Evolutionary conservation across 2,888 invertebrate genomes (phyloP).

Genomic region (Thereva unica): DNA sequence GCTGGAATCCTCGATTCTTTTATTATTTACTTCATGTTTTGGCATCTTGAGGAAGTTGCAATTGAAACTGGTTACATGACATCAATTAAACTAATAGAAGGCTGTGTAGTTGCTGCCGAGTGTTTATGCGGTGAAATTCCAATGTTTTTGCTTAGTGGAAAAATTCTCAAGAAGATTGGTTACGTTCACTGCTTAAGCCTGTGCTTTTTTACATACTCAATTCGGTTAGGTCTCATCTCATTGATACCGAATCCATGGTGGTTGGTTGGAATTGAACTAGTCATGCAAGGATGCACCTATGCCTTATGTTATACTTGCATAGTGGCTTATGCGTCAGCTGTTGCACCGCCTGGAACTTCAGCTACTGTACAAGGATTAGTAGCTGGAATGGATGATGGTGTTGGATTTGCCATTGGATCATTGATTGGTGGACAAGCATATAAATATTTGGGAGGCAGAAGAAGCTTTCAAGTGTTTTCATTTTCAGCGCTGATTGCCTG

Average conservation of each 20-base stretch:
- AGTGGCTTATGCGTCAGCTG: slow-evolving; percentile 70
- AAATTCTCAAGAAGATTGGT: slow-evolving; percentile 77
- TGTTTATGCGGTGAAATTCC: slow-evolving; percentile 78
- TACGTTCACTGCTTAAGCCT: slow-evolving; percentile 78
- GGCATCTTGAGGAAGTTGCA: slow-evolving; percentile 81
- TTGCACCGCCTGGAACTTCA: slow-evolving; percentile 73
- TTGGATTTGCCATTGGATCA: slow-evolving; percentile 78
- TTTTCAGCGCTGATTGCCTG: slow-evolving; percentile 53
- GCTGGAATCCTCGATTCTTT: slow-evolving; percentile 80
- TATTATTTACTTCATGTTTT: slow-evolving; percentile 80
- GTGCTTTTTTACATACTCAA: slow-evolving; percentile 74
- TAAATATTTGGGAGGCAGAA: slow-evolving; percentile 65
- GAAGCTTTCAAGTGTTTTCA: slow-evolving; percentile 61
- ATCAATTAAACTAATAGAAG: slow-evolving; percentile 78
- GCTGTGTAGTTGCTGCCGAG: slow-evolving; percentile 77
- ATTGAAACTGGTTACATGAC: slow-evolving; percentile 63
- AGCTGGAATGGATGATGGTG: slow-evolving; percentile 86
- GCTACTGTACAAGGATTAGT: slow-evolving; percentile 85
- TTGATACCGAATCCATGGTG: slow-evolving; percentile 81
- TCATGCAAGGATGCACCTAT: slow-evolving; percentile 86
- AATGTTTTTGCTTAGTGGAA: slow-evolving; percentile 73
- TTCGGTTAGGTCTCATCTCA: slow-evolving; percentile 76
- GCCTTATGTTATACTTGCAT: slow-evolving; percentile 83
- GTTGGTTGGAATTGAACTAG: slow-evolving; percentile 75
- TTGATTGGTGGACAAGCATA: slow-evolving; percentile 73